phyloP scores from a whole-genome alignment of 2,888 invertebrate species.

The Petrolisthes cinctipes region DNA sequence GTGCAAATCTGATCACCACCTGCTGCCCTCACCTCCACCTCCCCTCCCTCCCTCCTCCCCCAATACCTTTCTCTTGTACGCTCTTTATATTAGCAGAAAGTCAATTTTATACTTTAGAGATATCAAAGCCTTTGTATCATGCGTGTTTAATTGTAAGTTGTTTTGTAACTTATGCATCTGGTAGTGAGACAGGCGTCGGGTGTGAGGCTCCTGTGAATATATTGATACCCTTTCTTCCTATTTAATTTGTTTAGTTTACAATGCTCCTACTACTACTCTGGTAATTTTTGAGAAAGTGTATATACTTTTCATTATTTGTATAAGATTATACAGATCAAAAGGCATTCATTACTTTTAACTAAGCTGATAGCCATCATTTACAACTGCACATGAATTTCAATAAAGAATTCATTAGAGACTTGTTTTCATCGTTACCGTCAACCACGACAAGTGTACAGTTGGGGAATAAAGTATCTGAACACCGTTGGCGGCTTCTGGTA shows the following conservation, averaged over 20 bases:
- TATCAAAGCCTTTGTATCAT: constrained; percentile 60
- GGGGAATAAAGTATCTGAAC: neutral
- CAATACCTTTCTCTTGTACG: constrained; percentile 17
- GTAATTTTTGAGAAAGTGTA: constrained; percentile 40
- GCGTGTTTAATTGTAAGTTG: constrained; percentile 56
- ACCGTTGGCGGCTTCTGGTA: no score
- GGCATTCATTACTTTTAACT: constrained; percentile 61
- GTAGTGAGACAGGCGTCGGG: constrained; percentile 36
- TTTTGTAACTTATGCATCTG: constrained; percentile 57
- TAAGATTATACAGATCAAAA: constrained; percentile 63
- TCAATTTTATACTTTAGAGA: constrained; percentile 61
- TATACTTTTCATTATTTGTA: constrained; percentile 63
- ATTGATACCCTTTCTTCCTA: constrained; percentile 41
- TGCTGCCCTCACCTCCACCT: constrained; percentile 36
- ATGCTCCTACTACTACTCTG: constrained; percentile 43
- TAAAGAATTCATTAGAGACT: constrained; percentile 52
- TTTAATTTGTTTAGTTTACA: constrained; percentile 56
- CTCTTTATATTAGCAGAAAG: constrained; percentile 52
- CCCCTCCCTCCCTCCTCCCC: neutral
- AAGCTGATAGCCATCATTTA: constrained; percentile 55
- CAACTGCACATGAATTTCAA: constrained; percentile 60
- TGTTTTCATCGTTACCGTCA: neutral
- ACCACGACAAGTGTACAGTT: constrained; percentile 11
- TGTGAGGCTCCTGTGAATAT: constrained; percentile 50
- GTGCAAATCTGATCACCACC: constrained; percentile 12